Conservation (phyloP, 2,888 invertebrate genomes). For the Syrphus vitripennis region DNA sequence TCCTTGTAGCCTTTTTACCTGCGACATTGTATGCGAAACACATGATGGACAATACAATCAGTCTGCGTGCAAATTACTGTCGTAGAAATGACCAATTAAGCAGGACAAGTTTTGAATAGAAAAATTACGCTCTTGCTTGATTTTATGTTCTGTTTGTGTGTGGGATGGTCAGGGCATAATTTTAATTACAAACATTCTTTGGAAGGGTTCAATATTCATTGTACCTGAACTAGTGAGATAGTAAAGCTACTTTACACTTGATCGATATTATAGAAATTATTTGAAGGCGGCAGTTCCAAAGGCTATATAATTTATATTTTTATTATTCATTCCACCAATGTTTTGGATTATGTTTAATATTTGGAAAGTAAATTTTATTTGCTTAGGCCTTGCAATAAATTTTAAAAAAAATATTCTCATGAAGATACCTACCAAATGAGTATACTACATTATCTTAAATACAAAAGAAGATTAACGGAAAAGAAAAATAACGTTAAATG, state of each 20-base stretch:
- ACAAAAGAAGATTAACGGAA: too few species aligned
- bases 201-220: slow-evolving; percentile 51
- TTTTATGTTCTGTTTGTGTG: slow-evolving; percentile 67
- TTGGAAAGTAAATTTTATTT: slow-evolving; percentile 41
- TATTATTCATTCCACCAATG: slow-evolving; percentile 37
- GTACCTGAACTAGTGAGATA: neutral
- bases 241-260: slow-evolving; percentile 2
- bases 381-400: slow-evolving; percentile 22
- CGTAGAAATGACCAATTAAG: slow-evolving; percentile 63
- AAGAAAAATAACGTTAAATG: too few species aligned
- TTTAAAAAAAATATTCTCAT: neutral
- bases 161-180: slow-evolving; percentile 73
- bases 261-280: neutral
- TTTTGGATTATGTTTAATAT: slow-evolving; percentile 52
- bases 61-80: slow-evolving; percentile 43
- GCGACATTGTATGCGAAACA: slow-evolving; percentile 4
- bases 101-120: slow-evolving; percentile 13
- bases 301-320: slow-evolving; percentile 12
- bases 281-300: slow-evolving; percentile 23
- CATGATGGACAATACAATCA: slow-evolving; percentile 45
- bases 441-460: neutral
- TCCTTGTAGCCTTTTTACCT: slow-evolving; percentile 46
- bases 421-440: neutral
- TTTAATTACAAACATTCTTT: slow-evolving; percentile 73
- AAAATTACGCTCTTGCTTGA: slow-evolving; percentile 8